Evolutionary conservation across 2,888 invertebrate species (phyloP).

Genomic region (Punctoribates punctum): DNA sequence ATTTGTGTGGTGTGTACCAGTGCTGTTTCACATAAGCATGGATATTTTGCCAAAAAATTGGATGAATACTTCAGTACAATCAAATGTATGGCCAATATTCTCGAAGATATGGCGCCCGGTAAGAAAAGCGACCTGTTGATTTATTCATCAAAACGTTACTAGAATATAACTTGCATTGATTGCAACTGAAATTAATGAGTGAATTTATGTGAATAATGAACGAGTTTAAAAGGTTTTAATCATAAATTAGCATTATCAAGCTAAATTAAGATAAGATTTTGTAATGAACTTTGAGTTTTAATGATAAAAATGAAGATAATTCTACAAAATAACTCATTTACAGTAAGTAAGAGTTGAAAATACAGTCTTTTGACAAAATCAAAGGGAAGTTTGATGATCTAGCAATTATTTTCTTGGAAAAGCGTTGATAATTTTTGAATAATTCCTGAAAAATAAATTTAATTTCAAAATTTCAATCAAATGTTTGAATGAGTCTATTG

Average conservation of each 20-base stretch:
- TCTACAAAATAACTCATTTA: not conserved
- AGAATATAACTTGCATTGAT: not conserved
- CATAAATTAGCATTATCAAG: not conserved
- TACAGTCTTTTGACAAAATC: too few relatives aligned
- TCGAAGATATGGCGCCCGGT: constrained; percentile 38
- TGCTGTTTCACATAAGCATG: not conserved
- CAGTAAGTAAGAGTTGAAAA: not conserved
- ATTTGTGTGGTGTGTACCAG: too few relatives aligned
- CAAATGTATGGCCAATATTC: constrained; percentile 40
- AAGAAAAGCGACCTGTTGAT: not conserved
- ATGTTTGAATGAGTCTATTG: too few relatives aligned
- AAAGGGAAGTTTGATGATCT: too few relatives aligned
- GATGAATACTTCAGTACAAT: constrained; percentile 37
- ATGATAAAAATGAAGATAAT: not conserved
- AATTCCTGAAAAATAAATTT: too few relatives aligned
- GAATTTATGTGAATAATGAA: too few relatives aligned
- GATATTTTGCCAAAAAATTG: constrained; percentile 32
- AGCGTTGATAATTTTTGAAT: too few relatives aligned
- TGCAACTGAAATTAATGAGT: too few relatives aligned
- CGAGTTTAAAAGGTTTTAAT: not conserved
- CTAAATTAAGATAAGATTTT: too few relatives aligned
- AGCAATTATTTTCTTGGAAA: too few relatives aligned
- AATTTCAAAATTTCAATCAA: too few relatives aligned
- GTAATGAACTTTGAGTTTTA: not conserved
- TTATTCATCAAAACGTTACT: not conserved